A percentile compares a stretch with the other conserved stretches of the same genome.
These are phyloP conservation scores for Parelbella ahira DNA, from an alignment of 2,888 invertebrate species.

Conservation along the genomic window DNA sequence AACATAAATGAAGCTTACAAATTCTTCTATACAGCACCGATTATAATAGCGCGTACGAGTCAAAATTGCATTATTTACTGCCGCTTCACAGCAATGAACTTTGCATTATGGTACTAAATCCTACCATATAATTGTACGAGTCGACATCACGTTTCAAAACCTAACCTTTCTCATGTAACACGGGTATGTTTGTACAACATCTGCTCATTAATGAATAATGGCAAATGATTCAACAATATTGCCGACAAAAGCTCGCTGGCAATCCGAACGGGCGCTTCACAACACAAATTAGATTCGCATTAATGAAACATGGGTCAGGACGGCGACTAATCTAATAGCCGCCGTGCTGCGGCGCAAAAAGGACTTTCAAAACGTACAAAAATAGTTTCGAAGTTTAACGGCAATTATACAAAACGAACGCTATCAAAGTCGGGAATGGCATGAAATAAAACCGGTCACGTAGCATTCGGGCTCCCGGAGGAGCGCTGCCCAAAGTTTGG, in stretches of 20 bases:
- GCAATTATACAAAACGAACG: conserved; percentile 69
- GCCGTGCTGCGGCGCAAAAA: conserved; percentile 57
- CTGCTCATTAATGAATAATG: conserved; percentile 29
- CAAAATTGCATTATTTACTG: too few relatives aligned
- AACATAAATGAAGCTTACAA: too few relatives aligned
- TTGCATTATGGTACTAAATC: too few relatives aligned
- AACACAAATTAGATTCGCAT: conserved; percentile 70
- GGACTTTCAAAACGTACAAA: conserved; percentile 58
- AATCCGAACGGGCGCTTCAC: conserved; percentile 51
- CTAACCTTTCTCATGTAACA: conserved; percentile 10
- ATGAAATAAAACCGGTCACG: conserved; percentile 72
- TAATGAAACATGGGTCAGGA: conserved; percentile 68
- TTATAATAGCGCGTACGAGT: too few relatives aligned
- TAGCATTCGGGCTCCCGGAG: conserved; percentile 46
- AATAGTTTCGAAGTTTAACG: conserved; percentile 68
- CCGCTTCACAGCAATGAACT: too few relatives aligned
- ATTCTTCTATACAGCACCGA: too few relatives aligned
- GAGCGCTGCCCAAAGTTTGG: conserved; percentile 49
- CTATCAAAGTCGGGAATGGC: conserved; percentile 65
- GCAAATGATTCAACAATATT: conserved; percentile 36
- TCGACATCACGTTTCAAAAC: conserved; percentile 11
- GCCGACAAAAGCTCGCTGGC: conserved; percentile 49
- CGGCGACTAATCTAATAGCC: conserved; percentile 56
- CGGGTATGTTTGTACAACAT: conserved; percentile 10
- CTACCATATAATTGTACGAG: too few relatives aligned